phyloP scores from a whole-genome alignment of 1,140 invertebrate species.

The Diploscapter pachys region DNA sequence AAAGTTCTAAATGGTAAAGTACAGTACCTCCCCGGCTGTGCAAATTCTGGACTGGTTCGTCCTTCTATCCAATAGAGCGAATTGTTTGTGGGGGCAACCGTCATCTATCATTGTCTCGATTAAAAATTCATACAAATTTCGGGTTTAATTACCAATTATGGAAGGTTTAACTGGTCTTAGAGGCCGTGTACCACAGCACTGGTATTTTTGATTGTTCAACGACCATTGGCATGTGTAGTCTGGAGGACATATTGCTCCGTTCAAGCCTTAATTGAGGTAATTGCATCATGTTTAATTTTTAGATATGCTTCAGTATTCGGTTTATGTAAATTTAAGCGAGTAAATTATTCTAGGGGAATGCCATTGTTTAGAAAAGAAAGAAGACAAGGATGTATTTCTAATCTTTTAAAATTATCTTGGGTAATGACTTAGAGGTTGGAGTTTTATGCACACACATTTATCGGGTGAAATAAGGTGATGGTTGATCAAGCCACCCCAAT shows the following conservation, averaged over 20 bases:
- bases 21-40: conserved; percentile 17
- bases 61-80: conserved; percentile 26
- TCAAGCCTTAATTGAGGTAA: not conserved
- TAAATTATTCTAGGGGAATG: no score
- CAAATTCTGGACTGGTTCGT: conserved; percentile 21
- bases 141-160: conserved; percentile 15
- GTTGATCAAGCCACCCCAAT: no score
- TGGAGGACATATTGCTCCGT: conserved; percentile 19
- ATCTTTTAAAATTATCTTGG: no score
- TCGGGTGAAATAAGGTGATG: no score
- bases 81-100: conserved; percentile 26
- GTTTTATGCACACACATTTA: no score
- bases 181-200: conserved; percentile 34
- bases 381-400: no score
- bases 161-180: conserved; percentile 21
- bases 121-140: not conserved
- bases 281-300: no score
- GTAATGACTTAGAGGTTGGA: no score
- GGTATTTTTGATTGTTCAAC: conserved; percentile 31
- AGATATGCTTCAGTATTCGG: no score
- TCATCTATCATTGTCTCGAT: not conserved
- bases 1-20: no score
- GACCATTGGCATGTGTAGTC: conserved; percentile 40
- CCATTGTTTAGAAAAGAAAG: no score
- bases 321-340: no score